These are phyloP conservation scores for Apodemus agrarius DNA, from an alignment of 2,797 vertebrate genomes.

Conservation along the genomic window DNA sequence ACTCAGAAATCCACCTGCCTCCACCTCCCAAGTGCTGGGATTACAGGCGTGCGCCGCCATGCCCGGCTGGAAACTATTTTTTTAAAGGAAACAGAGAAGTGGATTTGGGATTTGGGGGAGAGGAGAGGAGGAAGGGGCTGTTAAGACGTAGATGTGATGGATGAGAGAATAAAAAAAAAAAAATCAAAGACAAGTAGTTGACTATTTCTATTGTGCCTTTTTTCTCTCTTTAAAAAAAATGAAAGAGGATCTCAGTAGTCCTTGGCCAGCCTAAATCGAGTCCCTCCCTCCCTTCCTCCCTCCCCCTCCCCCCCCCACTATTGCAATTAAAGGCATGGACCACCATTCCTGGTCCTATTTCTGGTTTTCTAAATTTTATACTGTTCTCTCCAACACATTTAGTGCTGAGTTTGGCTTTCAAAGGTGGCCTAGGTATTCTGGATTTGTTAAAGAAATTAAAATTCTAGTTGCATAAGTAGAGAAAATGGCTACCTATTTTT, in stretches of 20 bases:
- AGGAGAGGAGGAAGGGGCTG: background rate
- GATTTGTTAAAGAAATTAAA: background rate
- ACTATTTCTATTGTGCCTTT: background rate
- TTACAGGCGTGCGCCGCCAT: no score
- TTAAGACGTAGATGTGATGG: background rate
- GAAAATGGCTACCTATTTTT: background rate
- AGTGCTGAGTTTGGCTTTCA: background rate
- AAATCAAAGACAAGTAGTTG: background rate
- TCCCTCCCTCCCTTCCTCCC: no score
- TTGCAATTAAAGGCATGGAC: background rate
- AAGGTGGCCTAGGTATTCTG: background rate
- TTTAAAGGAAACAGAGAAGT: background rate
- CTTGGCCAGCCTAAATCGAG: background rate
- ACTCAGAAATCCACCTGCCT: no score
- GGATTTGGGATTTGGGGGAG: background rate
- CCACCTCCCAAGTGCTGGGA: no score
- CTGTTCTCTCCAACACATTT: background rate
- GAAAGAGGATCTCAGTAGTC: background rate
- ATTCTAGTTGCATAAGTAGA: background rate
- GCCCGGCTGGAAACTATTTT: background rate
- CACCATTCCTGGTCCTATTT: background rate
- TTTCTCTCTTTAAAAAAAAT: background rate
- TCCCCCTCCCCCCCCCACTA: no score
- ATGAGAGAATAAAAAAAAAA: background rate
- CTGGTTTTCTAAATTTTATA: background rate